phyloP scores from a whole-genome alignment of 2,113 vertebrate species.

The Chrysemys picta region DNA sequence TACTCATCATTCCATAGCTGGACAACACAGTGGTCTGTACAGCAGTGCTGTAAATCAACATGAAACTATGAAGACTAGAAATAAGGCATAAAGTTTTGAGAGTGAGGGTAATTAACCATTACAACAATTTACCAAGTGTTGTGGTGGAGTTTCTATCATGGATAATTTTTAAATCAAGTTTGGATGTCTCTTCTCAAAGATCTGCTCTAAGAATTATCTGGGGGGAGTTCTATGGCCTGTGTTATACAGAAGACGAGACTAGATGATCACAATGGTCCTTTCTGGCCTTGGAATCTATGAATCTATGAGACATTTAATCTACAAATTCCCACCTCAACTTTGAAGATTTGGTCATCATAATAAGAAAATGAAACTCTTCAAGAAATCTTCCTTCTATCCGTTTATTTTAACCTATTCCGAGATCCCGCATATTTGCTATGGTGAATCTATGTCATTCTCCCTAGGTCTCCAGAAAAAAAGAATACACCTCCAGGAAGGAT shows the following conservation, averaged over 20 bases:
- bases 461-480: constrained; percentile 66
- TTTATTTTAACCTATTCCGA: constrained; percentile 61
- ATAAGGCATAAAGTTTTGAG: not conserved
- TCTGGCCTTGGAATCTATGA: not conserved
- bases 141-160: not conserved
- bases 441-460: constrained; percentile 60
- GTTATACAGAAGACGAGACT: not conserved
- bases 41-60: not conserved
- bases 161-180: not conserved
- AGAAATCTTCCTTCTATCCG: constrained; percentile 44
- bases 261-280: not conserved
- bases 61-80: not conserved
- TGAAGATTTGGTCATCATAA: constrained; percentile 20
- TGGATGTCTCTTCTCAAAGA: not conserved
- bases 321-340: constrained; percentile 42
- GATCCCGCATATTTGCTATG: constrained; percentile 17
- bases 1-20: not conserved
- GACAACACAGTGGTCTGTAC: not conserved
- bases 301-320: not conserved
- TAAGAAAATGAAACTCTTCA: constrained; percentile 66
- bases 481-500: constrained; percentile 58
- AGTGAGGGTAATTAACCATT: not conserved
- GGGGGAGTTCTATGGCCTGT: not conserved
- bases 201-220: not conserved
- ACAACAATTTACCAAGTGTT: not conserved